Evolutionary conservation across 2,113 vertebrate genomes (phyloP), one percentile per base, ranked within the genome.

Genomic region (Bubo scandiacus): DNA sequence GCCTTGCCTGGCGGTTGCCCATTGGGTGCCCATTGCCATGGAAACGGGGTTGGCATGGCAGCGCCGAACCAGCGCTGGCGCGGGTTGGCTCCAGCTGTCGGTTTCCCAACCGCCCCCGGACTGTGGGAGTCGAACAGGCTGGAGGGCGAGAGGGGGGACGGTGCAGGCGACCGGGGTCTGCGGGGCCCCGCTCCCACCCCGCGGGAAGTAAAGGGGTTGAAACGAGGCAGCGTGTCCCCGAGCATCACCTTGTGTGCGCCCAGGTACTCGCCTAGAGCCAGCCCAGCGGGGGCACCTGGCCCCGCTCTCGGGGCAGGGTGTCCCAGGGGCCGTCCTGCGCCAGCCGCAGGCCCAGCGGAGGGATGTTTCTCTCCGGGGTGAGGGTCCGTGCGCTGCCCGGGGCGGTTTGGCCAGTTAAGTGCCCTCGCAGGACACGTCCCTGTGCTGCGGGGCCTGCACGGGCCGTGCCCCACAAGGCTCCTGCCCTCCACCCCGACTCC

Each of bases 11-110:
- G 92, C 81, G 22, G 94, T 86, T 30, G 25, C 92, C 88, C 92
- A 95, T 92, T 96, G 92, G 92, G 94, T 88, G 42, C 86, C 88
- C 83, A 90, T 96, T n/a, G 94, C 96, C 96, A 94, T 94, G 92
- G 95, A 65, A 96, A 96, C 83, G 49, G 85, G 89, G 97, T 97
- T 97, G 97, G 97, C 96, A 97, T 97, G 93, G 93, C 90, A 97
- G 96, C 97, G 5, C 42, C 49, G 49, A 91, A 42, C 81, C 7
- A 15, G 95, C 27, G 58, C 91, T 88, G 77, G 27, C 72, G 51
- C 73, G 43, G 52, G 85, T 74, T 95, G 92, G 95, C 93, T 97
- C 96, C 93, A 93, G 97, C 91, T 94, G 93, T 54, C 79, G 26
- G 42, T n/a, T 90, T 97, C 93, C 91, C 90, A 82, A 30, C 91